phyloP scores from a whole-genome alignment of 2,797 vertebrate genomes.

The Odontamblyopus lacepedii region DNA sequence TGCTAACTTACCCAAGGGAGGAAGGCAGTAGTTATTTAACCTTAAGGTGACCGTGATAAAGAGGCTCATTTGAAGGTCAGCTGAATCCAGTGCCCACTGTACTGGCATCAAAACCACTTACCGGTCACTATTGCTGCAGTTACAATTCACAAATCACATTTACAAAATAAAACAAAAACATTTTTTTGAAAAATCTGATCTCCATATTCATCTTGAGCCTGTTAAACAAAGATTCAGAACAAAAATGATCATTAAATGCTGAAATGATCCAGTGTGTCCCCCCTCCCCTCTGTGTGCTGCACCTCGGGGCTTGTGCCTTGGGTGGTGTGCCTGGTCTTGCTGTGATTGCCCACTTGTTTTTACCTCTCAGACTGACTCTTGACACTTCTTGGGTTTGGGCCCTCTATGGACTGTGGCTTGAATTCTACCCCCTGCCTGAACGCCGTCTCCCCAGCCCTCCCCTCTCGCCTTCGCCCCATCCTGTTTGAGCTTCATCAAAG shows the following conservation, averaged over 20 bases:
- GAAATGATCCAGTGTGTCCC: not conserved
- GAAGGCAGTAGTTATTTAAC: constrained; percentile 60
- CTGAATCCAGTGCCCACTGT: constrained; percentile 43
- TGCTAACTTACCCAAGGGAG: constrained; percentile 59
- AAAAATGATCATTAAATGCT: not conserved
- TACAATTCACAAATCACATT: not conserved
- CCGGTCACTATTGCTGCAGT: not conserved
- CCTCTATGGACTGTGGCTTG: constrained; percentile 83
- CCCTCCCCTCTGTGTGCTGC: not conserved
- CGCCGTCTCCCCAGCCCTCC: constrained; percentile 20
- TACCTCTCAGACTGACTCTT: constrained; percentile 84
- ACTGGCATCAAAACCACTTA: not conserved
- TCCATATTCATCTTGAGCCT: not conserved
- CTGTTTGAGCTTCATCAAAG: constrained; percentile 93
- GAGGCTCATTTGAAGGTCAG: constrained; percentile 49
- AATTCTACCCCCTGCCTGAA: constrained; percentile 54
- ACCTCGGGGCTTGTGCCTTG: not conserved
- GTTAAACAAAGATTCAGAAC: not conserved
- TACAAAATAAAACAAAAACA: not conserved
- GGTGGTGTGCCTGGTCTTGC: constrained; percentile 19
- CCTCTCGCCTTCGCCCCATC: constrained; percentile 36
- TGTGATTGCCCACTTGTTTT: constrained; percentile 51
- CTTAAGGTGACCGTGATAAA: constrained; percentile 67
- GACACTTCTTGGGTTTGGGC: constrained; percentile 82
- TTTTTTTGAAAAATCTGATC: not conserved